Conservation (phyloP, 2,113 vertebrate species). For the Orycteropus afer region DNA sequence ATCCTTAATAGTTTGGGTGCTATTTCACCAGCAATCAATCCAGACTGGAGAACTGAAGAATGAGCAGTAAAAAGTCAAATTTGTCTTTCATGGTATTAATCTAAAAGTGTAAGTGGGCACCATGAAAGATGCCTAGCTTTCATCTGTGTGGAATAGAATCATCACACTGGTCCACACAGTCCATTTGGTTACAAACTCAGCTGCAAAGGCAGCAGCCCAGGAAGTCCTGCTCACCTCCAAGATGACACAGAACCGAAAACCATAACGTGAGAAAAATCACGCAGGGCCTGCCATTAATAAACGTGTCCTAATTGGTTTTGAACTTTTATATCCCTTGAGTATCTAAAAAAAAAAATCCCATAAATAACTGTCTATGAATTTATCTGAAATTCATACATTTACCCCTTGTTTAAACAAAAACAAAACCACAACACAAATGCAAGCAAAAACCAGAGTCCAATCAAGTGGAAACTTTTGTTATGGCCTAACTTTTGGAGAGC, state of each 20-base stretch:
- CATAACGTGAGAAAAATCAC: background rate
- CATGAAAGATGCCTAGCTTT: background rate
- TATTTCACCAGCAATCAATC: background rate
- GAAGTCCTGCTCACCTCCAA: background rate
- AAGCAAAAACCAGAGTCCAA: background rate
- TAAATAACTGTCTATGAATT: background rate
- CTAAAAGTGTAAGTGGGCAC: background rate
- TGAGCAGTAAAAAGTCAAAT: background rate
- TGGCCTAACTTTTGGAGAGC: background rate
- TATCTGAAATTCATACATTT: conserved; percentile 6
- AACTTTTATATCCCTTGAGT: background rate
- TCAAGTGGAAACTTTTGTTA: background rate
- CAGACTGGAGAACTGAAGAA: background rate
- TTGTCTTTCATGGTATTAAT: background rate
- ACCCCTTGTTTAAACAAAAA: conserved; percentile 38
- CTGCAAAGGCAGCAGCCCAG: background rate
- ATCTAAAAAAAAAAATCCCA: background rate
- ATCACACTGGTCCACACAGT: background rate
- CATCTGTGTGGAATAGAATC: background rate
- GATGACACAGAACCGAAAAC: background rate
- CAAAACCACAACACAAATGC: conserved; percentile 31
- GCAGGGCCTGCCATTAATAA: background rate
- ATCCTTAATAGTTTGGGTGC: background rate
- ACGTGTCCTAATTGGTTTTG: background rate
- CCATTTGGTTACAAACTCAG: background rate